Evolutionary conservation across 2,888 invertebrate species (phyloP).

Genomic region (Cephus runcator): DNA sequence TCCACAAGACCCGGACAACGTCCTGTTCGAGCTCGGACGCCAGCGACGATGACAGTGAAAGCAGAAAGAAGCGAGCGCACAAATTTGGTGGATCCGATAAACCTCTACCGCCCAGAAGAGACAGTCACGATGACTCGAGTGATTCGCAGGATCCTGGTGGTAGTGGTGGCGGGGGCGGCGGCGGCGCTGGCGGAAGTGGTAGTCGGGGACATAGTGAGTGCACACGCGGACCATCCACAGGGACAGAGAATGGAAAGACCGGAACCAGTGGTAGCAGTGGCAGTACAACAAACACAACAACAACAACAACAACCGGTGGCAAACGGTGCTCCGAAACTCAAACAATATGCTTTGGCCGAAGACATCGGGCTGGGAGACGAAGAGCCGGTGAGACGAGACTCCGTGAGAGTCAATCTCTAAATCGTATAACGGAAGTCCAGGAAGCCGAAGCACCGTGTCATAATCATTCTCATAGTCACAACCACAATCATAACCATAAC

Average conservation of each 20-base stretch:
- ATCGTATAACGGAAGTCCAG: conserved; percentile 87
- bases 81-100: conserved; percentile 75
- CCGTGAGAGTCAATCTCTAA: conserved; percentile 85
- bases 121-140: conserved; percentile 87
- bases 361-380: conserved; percentile 70
- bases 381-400: conserved; percentile 75
- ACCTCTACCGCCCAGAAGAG: conserved; percentile 74
- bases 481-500: conserved; percentile 15
- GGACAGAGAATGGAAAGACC: conserved; percentile 34
- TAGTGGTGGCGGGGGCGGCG: conserved; percentile 59
- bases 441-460: conserved; percentile 70
- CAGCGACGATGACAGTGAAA: conserved; percentile 87
- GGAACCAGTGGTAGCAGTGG: conserved; percentile 37
- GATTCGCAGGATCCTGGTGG: conserved; percentile 82
- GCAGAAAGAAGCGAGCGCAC: conserved; percentile 82
- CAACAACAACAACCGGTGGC: conserved; percentile 44
- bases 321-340: conserved; percentile 56
- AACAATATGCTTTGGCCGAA: conserved; percentile 64
- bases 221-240: conserved; percentile 42
- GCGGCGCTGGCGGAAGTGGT: conserved; percentile 46
- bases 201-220: conserved; percentile 42
- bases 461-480: conserved; percentile 41
- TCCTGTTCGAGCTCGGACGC: conserved; percentile 96
- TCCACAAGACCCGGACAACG: conserved; percentile 80
- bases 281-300: conserved; percentile 44